Evolutionary conservation across 2,888 invertebrate genomes (phyloP), one percentile per base, ranked within the genome.

Genomic region (Drosophila prolongata): DNA sequence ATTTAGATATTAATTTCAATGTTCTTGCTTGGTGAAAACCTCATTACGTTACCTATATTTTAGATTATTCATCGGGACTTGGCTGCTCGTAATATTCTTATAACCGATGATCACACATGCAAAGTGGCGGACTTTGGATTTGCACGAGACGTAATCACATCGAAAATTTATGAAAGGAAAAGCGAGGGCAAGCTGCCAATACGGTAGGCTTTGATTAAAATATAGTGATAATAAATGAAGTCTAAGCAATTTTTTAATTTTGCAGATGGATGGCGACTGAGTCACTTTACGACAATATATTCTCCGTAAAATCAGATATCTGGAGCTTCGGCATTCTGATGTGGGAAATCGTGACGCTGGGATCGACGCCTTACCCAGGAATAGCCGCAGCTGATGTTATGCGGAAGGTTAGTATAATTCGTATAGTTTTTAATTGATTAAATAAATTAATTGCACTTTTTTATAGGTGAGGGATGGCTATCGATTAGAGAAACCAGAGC

Each of bases 81-180:
- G 66, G 98, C 98, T 0, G 97, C 98, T 0, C 94, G 98, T 40
- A 98, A 98, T 90, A 95, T 98, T 47, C 93, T 98, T 9, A 96
- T 98, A 59, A 96, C 96, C 1, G 97, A 97, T 55, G 97, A 97
- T 83, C 95, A 97, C 75, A 95, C 95, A 2, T 97, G 97, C 91
- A 97, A 97, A 93, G 97, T 98, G 1, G 98, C 98, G 0, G 98
- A 98, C 91, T 98, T 98, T 91, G 98, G 98, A 0, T 97, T 98
- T 83, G 98, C 98, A 0, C 94, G 98, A 53, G 98, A 98, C 92
- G 95, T 98, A 0, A 95, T 96, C 3, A 96, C 96, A 6, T 96
- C 96, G n/a, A 96, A 96, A 83, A 95, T 97, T n/a, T 97, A 97
- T 89, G 97, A 97, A 90, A 93, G 97, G 40, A 97, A 97, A 89